Base-by-base conservation (phyloP, 2,797 vertebrate species). In the Philypnodon macrostomus region DNA sequence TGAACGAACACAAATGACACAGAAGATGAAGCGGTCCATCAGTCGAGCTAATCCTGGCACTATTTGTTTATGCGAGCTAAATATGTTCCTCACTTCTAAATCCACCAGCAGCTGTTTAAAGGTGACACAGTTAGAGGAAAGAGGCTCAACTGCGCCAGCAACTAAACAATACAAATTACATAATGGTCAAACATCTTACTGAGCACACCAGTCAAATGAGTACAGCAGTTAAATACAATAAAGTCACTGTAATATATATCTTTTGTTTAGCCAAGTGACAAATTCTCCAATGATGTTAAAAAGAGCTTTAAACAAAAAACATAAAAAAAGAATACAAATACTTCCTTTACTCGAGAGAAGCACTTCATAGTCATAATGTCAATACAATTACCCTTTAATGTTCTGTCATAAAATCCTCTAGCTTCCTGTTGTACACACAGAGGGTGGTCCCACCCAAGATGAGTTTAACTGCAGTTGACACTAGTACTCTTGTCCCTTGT, bases 71-170 rank as follows among this genome's bases (percentile, higher is more conserved):
- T 73, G 46, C 63, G 75, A 82, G 66, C 81, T 90, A 86, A 90
- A 88, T 66, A 78, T 69, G 53, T 88, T 75, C 67, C 10, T n/a
- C 51, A 27, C 63, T 73, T 65, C 70, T 69, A 73, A 89, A 78
- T 38, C 68, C 69, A 83, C 64, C 61, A 29, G 63, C 83, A 91
- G 87, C 85, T 90, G 87, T 77, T 85, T 51, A 53, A 17, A 53
- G 47, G 63, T 12, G 69, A 85, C 70, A 69, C 68, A 44, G 56
- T 81, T 81, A 63, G 63, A 3, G 26, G n/a, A 58, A n/a, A n/a
- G n/a, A n/a, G 30, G 77, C 80, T 80, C 46, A 80, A 71, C 77
- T 83, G 73, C 59, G 77, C 60, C 47, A 42, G 48, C 14, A 21
- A 13, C 2, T 1, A 12, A 47, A 49, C n/a, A n/a, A n/a, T n/a